Base-by-base conservation (phyloP, 2,113 vertebrate genomes). In the Oryctolagus cuniculus region DNA sequence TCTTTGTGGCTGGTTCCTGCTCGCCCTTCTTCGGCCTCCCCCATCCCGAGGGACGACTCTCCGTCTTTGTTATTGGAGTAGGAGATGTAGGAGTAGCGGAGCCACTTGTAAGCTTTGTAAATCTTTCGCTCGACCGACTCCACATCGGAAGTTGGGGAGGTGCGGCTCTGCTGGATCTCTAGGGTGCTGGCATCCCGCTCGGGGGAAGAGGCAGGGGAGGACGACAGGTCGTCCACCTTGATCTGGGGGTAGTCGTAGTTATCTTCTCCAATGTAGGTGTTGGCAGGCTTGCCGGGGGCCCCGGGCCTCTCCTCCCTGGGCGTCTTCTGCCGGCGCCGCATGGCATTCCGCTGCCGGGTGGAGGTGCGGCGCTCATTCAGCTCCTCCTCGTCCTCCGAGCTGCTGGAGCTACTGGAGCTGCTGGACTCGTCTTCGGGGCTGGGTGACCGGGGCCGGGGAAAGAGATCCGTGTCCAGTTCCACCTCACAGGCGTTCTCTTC, bases 231-330 rank as follows among this genome's bases (percentile, higher is more conserved):
- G 1, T 99, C 99, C 6, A 99, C 97, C 81, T 99, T 98, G 98
- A 99, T 99, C 74, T 99, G 99, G 0, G 99, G 99, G 97, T 99
- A 99, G 86, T 98, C 99, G 94, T 99, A 99, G 96, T 99, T 98
- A 98, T 99, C 99, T n/a, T 99, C 98, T 29, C 99, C 99, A 34
- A 99, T 93, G 38, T 99, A 99, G 27, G 99, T 97, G 3, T 98
- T 98, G 1, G 98, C 72, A 12, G 93, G 98, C 91, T 98, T 98
- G 0, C 89, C 10, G 0, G 97, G 98, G 61, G 94, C 85, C 16
- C 98, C 98, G 17, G 99, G 98, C 91, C 98, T 98, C 89, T 99
- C 99, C 24, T 98, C 99, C 22, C 98, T 98, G 51, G 98, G 97
- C 0, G 96, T 91, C 95, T 99, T 99, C 77, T 99, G 99, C 0